Evolutionary conservation across 2,113 vertebrate species (phyloP), one percentile per base, ranked within the genome.

Genomic region (Perognathus longimembris): DNA sequence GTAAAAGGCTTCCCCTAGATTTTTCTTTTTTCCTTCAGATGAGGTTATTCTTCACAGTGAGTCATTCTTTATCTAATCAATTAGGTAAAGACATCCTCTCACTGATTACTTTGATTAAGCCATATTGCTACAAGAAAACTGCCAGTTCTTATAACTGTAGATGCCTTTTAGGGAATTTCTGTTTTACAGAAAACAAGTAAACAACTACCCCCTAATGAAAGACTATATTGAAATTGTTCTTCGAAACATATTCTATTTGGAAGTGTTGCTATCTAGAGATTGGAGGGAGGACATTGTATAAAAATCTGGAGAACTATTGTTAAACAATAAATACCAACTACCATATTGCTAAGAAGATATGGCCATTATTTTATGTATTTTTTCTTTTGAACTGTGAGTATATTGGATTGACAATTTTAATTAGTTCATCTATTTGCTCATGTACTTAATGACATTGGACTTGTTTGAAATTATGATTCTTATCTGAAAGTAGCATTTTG

Each of bases 391-490:
- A n/a, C 63, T 93, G 9, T 34, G 1, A 50, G 36, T n/a, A 17
- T 6, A 45, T n/a, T 91, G 54, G 21, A 42, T 71, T 79, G 21
- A 21, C 21, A 84, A 18, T 59, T 64, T n/a, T 70, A 71, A 36
- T 77, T 40, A 94, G 59, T 7, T 34, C 5, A 28, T 24, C 11
- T 0, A n/a, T 78, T 82, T 71, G 70, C 40, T 74, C 6, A 26
- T 45, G 26, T 88, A 61, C 11, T 54, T 88, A 67, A 61, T 95
- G 22, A 21, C 34, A 66, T 86, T 79, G 26, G 18, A 89, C 7
- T 63, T 76, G 36, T 30, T 54, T 61, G 38, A 94, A 76, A 85
- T 50, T 67, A 30, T 54, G 63, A 66, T 90, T 88, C 66, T 89
- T 71, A 32, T 36, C 5, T 78, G 59, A 84, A 77, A 2, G 50